Percentiles rank a stretch among this genome's conserved stretches.
Conservation (phyloP, 2,797 vertebrate species). For the Falco peregrinus region DNA sequence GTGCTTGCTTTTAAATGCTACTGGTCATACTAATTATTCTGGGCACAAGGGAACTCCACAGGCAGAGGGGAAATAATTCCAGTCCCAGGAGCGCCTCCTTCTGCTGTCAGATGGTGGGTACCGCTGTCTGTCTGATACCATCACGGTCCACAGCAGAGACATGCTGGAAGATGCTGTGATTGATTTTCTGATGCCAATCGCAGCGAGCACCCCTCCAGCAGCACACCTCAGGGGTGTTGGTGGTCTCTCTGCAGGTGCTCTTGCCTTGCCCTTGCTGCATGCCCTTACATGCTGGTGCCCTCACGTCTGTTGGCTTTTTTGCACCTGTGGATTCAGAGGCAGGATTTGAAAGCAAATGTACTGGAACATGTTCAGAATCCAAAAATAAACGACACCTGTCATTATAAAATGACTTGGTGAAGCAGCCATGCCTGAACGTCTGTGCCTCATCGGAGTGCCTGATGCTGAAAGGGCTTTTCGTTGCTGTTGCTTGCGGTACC, state of each 20-base stretch:
- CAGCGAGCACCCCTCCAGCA: not conserved
- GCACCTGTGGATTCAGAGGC: not conserved
- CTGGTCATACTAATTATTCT: constrained; percentile 1
- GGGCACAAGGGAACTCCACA: not conserved
- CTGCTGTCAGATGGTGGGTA: not conserved
- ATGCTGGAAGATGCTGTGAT: not conserved
- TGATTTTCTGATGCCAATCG: not conserved
- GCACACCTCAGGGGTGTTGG: not conserved
- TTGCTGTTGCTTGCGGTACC: not conserved
- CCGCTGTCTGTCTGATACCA: not conserved
- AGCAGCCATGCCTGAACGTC: not conserved
- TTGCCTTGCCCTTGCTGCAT: not conserved
- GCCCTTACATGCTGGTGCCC: not conserved
- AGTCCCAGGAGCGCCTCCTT: constrained; percentile 36
- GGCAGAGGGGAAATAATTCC: constrained; percentile 1
- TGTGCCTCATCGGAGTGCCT: not conserved
- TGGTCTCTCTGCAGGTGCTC: not conserved
- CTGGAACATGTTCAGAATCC: constrained; percentile 20
- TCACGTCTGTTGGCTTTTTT: not conserved
- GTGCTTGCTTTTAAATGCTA: constrained; percentile 27
- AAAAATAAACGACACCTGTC: constrained; percentile 37
- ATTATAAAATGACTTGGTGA: constrained; percentile 21
- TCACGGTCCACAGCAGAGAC: not conserved
- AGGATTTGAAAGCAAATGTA: constrained; percentile 9
- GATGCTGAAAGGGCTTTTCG: not conserved